Conservation (phyloP, 1,140 invertebrate species). For the Dinoponera quadriceps region DNA sequence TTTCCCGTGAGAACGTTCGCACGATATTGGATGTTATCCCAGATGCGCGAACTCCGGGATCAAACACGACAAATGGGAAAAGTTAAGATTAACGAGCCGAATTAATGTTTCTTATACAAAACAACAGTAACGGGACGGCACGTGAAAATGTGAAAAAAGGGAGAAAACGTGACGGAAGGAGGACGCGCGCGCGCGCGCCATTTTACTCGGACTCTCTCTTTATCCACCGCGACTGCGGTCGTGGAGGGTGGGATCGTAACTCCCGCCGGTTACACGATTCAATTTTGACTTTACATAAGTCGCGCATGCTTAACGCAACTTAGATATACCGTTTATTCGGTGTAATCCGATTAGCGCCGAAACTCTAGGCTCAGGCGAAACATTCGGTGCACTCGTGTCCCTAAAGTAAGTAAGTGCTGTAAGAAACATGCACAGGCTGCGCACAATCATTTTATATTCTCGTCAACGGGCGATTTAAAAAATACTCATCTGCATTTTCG, state of each 20-base stretch:
- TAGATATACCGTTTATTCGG: neutral
- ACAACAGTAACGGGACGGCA: neutral
- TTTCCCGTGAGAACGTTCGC: conserved; percentile 51
- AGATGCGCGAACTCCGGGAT: conserved; percentile 50
- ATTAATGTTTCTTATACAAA: conserved; percentile 39
- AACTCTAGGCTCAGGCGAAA: neutral
- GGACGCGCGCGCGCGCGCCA: neutral
- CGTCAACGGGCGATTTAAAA: neutral
- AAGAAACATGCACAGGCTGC: neutral
- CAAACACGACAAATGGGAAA: conserved; percentile 61
- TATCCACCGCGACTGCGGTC: neutral
- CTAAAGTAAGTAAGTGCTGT: neutral
- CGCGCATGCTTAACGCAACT: neutral
- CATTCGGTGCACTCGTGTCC: neutral
- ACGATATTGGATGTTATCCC: conserved; percentile 61
- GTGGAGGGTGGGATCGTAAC: no score
- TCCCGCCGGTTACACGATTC: neutral
- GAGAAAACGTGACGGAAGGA: no score
- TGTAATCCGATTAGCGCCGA: neutral
- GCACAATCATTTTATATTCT: conserved; percentile 4
- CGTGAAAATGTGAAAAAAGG: neutral
- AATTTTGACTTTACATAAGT: neutral
- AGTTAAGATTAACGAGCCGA: conserved; percentile 57
- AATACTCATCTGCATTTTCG: neutral
- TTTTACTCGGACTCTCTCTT: neutral